Base-by-base conservation (phyloP, 1,140 invertebrate species). In the Cotesia typhae region DNA sequence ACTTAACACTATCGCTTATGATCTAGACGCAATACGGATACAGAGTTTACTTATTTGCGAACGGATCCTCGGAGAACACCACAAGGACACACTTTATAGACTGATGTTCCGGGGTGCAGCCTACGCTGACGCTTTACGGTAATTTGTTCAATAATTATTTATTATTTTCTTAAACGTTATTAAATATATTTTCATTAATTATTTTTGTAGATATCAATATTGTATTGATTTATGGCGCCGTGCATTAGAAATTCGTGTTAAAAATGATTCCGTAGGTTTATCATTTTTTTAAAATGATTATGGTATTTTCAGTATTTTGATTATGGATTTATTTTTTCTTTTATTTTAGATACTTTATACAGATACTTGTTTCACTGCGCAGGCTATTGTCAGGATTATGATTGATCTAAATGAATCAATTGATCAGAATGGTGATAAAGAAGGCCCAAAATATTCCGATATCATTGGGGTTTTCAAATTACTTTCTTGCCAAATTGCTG, bases 41-140 rank as follows among this genome's bases (percentile, higher is more conserved):
- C 95, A 96, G 81, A 94, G 94, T 80, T 84, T 96, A 59, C 83
- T 96, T 9, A 94, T 96, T 72, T 93, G 92, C 74, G 93, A 95
- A 84, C 87, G 95, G 78, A 92, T 96, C 77, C 86, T 96, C 37
- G 95, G 94, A 4, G 86, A 90, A 4, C 84, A 90, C 76, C 95
- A 96, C 82, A 95, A 95, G 84, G 94, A 96, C 81, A 94, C 93
- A 70, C 89, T 96, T n/a, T 95, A 94, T 77, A 89, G 94, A 47
- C 75, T 91, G 2, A 91, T 91, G 89, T 91, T 89, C 79, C 87
- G 94, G 70, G 95, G 95, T 52, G 95, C 95, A 4, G 91, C 94
- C 0, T 96, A 95, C 86, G 95, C 94, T 1, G 95, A 97, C 83
- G 91, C 93, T 17, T 85, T 94, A 72, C 90, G 83, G 84, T 84